phyloP scores from a whole-genome alignment of 2,888 invertebrate species.

The Calameuta pallipes region DNA sequence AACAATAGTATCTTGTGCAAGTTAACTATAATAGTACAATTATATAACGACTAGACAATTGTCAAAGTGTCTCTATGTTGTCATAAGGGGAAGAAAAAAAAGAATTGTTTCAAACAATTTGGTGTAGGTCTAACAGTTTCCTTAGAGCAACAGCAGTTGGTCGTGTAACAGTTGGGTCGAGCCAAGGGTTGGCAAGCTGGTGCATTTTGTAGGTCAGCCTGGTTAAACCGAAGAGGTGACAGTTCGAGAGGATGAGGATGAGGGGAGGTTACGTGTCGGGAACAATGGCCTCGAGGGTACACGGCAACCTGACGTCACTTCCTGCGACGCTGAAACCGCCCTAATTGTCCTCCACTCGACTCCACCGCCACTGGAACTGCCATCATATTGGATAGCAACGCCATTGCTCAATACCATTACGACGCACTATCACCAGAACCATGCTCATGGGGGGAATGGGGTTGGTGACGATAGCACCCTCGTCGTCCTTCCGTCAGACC shows the following conservation, averaged over 20 bases:
- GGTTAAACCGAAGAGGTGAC: constrained; percentile 28
- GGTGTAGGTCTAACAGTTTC: background rate
- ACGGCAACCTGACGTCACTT: constrained; percentile 53
- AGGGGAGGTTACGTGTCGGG: constrained; percentile 42
- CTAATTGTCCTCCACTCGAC: constrained; percentile 41
- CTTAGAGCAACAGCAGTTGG: background rate
- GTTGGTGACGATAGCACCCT: background rate
- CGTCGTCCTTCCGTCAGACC: background rate
- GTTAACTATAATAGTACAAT: background rate
- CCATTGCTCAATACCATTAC: background rate
- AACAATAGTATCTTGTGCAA: background rate
- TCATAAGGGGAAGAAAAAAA: background rate
- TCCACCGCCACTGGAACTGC: background rate
- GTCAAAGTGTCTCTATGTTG: background rate
- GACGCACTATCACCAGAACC: background rate
- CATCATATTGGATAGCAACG: background rate
- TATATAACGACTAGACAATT: background rate
- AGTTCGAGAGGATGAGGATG: background rate
- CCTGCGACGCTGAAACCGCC: constrained; percentile 48
- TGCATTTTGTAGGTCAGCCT: constrained; percentile 46
- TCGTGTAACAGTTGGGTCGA: constrained; percentile 7
- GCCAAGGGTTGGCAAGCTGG: background rate
- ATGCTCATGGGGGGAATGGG: background rate
- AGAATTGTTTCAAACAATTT: background rate
- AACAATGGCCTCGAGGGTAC: constrained; percentile 50